Evolutionary conservation across 2,113 vertebrate genomes (phyloP), one percentile per base, ranked within the genome.

Genomic region (Patagioenas fasciata): DNA sequence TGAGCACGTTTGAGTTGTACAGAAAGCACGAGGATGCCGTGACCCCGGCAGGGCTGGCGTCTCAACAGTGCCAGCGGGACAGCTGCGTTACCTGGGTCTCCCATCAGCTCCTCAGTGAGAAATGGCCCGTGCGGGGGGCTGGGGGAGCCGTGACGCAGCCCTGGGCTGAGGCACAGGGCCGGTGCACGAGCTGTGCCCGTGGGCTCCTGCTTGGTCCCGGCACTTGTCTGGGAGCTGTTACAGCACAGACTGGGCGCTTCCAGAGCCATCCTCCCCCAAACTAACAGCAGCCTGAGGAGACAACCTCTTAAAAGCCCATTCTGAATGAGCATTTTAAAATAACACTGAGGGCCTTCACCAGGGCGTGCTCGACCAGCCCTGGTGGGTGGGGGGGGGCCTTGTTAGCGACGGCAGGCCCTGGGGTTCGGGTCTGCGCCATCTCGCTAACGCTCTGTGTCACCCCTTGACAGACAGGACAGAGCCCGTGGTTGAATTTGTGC

Each of bases 401-500:
- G n/a, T 25, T n/a, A 11, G 19, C 3, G 4, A 6, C 5, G 31
- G 56, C 10, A 36, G 26, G 18, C 14, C 6, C 15, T 40, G 44
- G 26, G 38, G 17, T 36, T 38, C 9, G 53, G 24, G 0, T 36
- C 48, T 13, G 64, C 80, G 77, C 34, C 2, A 1, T 48, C 8
- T 40, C 44, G 31, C 70, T 96, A 8, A 96, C 5, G 0, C 54
- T 89, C 29, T 58, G 29, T 31, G 4, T 73, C 14, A 0, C 58
- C 40, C 40, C 42, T 53, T 85, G 80, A 36, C 97, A 99, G 99
- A 99, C 91, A 99, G 99, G 99, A 98, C 95, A 80, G 99, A 99
- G 96, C 99, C 99, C 0, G 98, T 99, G 95, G 99, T 99, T 87
- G 98, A 99, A 79, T 99, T 99, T 7, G 98, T 98, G 88, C 92